These are phyloP conservation scores for Rhineura floridana DNA, from an alignment of 2,113 vertebrate species.

Conservation along the genomic window DNA sequence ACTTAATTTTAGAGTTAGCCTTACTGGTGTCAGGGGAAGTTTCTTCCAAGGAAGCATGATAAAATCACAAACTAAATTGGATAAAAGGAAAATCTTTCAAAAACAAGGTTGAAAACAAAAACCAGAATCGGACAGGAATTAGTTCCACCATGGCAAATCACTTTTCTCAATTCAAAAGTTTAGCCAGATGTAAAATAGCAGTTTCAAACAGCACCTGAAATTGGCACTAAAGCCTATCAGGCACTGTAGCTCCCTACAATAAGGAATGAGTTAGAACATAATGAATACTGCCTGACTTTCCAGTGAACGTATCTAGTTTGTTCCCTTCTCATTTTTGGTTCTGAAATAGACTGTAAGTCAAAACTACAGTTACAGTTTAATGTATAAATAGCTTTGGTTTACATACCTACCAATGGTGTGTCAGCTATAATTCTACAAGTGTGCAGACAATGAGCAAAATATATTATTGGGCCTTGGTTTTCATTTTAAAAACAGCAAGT, in stretches of 20 bases:
- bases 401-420: background rate
- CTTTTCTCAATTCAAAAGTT: slow-evolving; percentile 40
- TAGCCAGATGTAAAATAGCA: slow-evolving; percentile 38
- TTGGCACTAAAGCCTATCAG: slow-evolving; percentile 47
- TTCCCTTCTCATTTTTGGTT: slow-evolving; percentile 49
- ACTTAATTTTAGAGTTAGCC: background rate
- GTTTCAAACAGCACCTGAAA: background rate
- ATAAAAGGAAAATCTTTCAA: slow-evolving; percentile 7
- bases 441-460: background rate
- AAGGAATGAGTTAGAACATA: slow-evolving; percentile 47
- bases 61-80: background rate
- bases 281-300: slow-evolving; percentile 58
- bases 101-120: slow-evolving; percentile 53
- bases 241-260: slow-evolving; percentile 45
- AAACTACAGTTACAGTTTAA: slow-evolving; percentile 23
- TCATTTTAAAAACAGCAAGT: background rate
- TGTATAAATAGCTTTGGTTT: slow-evolving; percentile 1
- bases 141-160: slow-evolving; percentile 55
- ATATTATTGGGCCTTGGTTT: background rate
- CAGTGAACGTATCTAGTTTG: slow-evolving; percentile 35
- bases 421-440: background rate
- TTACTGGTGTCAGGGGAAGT: background rate
- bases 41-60: background rate
- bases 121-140: slow-evolving; percentile 37
- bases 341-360: slow-evolving; percentile 44